These are phyloP conservation scores for Lepetodrilus schrolli DNA, from an alignment of 2,888 invertebrate species.

Conservation along the genomic window DNA sequence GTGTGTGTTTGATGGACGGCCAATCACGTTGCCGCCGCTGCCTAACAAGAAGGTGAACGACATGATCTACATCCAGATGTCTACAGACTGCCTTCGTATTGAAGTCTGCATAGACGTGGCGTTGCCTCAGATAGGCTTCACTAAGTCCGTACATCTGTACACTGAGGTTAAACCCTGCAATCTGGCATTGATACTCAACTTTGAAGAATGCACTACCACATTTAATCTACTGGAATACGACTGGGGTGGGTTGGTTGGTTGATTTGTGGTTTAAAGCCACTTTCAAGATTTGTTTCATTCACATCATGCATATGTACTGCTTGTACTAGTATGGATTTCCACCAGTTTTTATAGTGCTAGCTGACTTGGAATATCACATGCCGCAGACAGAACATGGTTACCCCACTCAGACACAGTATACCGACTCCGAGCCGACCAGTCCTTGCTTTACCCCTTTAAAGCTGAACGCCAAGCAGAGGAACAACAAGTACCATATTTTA, in stretches of 20 bases:
- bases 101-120: background rate
- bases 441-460: no score
- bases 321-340: no score
- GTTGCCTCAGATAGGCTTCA: background rate
- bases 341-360: no score
- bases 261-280: no score
- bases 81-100: background rate
- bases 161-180: background rate
- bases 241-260: slow-evolving; percentile 1
- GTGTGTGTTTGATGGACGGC: background rate
- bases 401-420: no score
- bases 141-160: background rate
- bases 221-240: background rate
- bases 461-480: no score
- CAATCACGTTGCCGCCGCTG: background rate
- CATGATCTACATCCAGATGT: background rate
- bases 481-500: no score
- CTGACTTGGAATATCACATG: no score
- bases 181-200: background rate
- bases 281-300: no score
- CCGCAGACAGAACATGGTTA: no score
- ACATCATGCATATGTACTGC: no score
- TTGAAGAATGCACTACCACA: background rate
- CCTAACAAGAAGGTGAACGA: background rate
- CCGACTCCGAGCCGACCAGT: no score